Evolutionary conservation across 2,888 invertebrate genomes (phyloP), one percentile per base, ranked within the genome.

Genomic region (Perizoma flavofasciatum): DNA sequence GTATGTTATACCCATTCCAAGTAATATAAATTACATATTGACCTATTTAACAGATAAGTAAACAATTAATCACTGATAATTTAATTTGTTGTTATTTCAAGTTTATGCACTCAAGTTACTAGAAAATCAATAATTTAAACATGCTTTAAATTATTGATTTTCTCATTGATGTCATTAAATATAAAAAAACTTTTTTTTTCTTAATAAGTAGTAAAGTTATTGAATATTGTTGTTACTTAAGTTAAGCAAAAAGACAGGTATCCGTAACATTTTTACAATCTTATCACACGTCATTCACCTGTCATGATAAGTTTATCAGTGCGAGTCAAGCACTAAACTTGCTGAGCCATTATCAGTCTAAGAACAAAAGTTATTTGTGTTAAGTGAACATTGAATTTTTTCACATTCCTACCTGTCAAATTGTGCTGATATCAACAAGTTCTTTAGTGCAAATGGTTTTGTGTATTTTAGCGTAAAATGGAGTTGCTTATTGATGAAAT

Each of bases 401-500:
- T 6, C 35, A 49, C 6, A 58, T 49, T 45, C 41, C 22, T n/a
- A 44, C 44, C 49, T 55, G 59, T 55, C 51, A 60, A 62, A 64
- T 41, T 39, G 46, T 34, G 35, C 46, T 65, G 60, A 57, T 51
- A 49, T 9, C n/a, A 37, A 37, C 22, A 39, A 8, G 51, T 57
- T 55, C 46, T 54, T 39, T 46, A 9, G 34, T 52, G 51, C 49
- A 49, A 55, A 50, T 61, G 44, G 34, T 58, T 61, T 51, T 54
- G 61, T 50, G 34, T 59, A 50, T 55, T 61, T 56, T 64, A 53
- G 45, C 61, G 55, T 49, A 47, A 49, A 61, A 75, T 74, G 68
- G 71, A 71, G 51, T 55, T 67, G 41, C 66, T 71, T 63, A 65
- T 70, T 59, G 68, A 68, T 60, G 66, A 66, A 43, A 53, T 52